Base-by-base conservation (phyloP, 2,888 invertebrate species). In the Agapostemon virescens region DNA sequence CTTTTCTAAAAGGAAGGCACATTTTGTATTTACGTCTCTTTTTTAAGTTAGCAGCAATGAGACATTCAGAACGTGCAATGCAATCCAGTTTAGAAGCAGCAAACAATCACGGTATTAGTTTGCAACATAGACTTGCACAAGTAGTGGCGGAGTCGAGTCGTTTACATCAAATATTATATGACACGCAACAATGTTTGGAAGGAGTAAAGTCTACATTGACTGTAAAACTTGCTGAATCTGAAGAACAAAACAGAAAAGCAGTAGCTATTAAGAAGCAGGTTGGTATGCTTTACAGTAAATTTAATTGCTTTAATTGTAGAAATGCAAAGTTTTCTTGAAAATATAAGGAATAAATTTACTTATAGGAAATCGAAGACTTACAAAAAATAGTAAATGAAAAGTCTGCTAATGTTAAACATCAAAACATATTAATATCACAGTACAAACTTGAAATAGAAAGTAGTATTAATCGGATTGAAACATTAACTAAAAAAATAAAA, bases 11-110 rank as follows among this genome's bases (percentile, higher is more conserved):
- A 11, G 2, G 11, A 33, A 26, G 7, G 42, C 36, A 23, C 40
- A 20, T n/a, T 20, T 61, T 61, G 9, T 20, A 33, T 15, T 33
- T 20, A 33, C 4, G 30, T 61, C 20, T 45, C 5, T 23, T 73
- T 33, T 33, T 36, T 74, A 75, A 93, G 91, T 93, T 96, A 91
- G 91, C 91, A 4, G 91, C 94, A 26, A 93, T 94, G 93, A 92
- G 92, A 15, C 93, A 94, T 80, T 93, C 94, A 0, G 94, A 94
- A 88, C 90, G 93, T 45, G 92, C 93, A 0, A 93, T 94, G 63
- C 93, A 94, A 87, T 92, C 92, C 5, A 94, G 93, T 85, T 91
- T 94, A 52, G 94, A 94, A 89, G 94, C 94, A 0, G 94, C 94
- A 0, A 93, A 93, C 23, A 93, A 93, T 86, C 91, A 93, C 69